A percentile compares a stretch with the other conserved stretches of the same genome.
phyloP scores from a whole-genome alignment of 2,113 vertebrate genomes.

The Indicator indicator region DNA sequence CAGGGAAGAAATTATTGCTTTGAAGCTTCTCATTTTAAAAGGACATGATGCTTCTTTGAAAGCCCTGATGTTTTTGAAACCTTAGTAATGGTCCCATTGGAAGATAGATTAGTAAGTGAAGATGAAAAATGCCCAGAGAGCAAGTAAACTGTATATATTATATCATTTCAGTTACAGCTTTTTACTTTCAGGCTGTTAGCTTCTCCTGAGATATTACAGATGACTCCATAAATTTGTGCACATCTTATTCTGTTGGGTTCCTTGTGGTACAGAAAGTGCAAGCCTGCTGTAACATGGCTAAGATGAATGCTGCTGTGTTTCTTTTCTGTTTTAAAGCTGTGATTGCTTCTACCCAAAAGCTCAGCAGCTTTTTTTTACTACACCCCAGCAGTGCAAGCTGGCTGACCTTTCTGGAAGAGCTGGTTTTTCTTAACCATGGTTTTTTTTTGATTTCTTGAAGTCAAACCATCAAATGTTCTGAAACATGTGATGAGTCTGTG shows the following conservation, averaged over 20 bases:
- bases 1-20: neutral
- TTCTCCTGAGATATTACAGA: neutral
- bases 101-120: neutral
- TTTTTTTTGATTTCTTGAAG: neutral
- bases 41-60: neutral
- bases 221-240: neutral
- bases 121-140: neutral
- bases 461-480: neutral
- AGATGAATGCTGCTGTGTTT: neutral
- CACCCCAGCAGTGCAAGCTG: neutral
- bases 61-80: neutral
- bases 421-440: neutral
- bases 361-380: neutral
- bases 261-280: neutral
- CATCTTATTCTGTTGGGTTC: neutral
- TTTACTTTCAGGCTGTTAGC: neutral
- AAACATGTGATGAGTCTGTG: neutral
- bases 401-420: neutral
- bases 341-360: neutral
- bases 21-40: neutral
- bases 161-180: neutral
- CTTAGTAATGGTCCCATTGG: neutral
- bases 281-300: rapidly evolving
- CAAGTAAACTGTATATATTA: neutral
- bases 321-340: neutral